Evolutionary conservation across 2,888 invertebrate genomes (phyloP).

Genomic region (Tipula lateralis): DNA sequence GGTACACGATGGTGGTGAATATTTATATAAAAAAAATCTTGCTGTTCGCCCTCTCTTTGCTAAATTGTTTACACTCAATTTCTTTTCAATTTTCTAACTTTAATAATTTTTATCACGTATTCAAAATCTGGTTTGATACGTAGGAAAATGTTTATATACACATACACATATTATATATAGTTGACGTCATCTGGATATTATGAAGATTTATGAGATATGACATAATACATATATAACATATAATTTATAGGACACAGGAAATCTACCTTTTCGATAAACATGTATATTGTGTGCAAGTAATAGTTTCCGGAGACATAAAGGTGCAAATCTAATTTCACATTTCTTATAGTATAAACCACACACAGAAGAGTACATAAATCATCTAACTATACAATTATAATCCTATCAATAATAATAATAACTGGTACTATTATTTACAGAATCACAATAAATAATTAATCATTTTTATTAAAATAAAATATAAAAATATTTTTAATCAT

Average conservation of each 20-base stretch:
- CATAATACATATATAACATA: background rate
- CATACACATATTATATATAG: background rate
- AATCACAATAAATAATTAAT: background rate
- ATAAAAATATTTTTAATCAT: background rate
- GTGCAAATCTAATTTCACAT: background rate
- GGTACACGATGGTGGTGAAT: background rate
- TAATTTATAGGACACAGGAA: background rate
- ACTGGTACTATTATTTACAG: background rate
- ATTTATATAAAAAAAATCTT: background rate
- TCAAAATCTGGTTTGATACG: background rate
- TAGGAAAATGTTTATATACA: background rate
- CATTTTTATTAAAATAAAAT: background rate
- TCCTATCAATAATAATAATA: constrained; percentile 2
- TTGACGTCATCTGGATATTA: background rate
- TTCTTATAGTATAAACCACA: background rate
- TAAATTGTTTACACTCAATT: constrained; percentile 15
- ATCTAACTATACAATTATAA: background rate
- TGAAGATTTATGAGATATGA: constrained; percentile 19
- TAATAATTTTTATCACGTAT: constrained; percentile 24
- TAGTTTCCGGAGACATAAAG: background rate
- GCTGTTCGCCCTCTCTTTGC: background rate
- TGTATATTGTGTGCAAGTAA: background rate
- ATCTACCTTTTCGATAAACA: background rate
- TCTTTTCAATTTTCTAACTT: constrained; percentile 7
- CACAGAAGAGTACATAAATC: background rate